Evolutionary conservation across 1,140 invertebrate species (phyloP), one percentile per base, ranked within the genome.

Genomic region (Orius laevigatus): DNA sequence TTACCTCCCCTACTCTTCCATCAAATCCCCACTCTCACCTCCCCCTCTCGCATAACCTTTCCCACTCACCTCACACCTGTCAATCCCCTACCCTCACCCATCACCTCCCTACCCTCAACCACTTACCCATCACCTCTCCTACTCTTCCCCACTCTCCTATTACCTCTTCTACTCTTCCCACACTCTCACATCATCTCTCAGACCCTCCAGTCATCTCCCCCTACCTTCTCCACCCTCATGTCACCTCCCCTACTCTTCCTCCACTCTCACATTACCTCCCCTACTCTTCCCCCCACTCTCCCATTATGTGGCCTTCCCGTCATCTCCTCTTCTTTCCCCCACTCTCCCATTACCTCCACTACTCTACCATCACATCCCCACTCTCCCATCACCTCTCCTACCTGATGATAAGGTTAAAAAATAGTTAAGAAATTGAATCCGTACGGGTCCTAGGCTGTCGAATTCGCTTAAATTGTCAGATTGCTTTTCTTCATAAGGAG

Each of bases 231-330:
- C n/a, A n/a, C n/a, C n/a, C n/a, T n/a, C n/a, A n/a, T n/a, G n/a
- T n/a, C n/a, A n/a, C n/a, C n/a, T n/a, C n/a, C n/a, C n/a, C n/a
- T n/a, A n/a, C n/a, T n/a, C n/a, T n/a, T n/a, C n/a, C n/a, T n/a
- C n/a, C n/a, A n/a, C n/a, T n/a, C n/a, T n/a, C n/a, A n/a, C n/a
- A n/a, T n/a, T n/a, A n/a, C n/a, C n/a, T n/a, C n/a, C n/a, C n/a
- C n/a, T n/a, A n/a, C n/a, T n/a, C n/a, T n/a, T 40, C 38, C 16
- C 38, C 16, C 16, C 38, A 12, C 38, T 40, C 38, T 40, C 38
- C 16, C 38, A 9, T 16, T 44, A 10, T 44, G 11, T 44, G 11
- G 9, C 14, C 11, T 11, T 18, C 15, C 11, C 14, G 6, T 16
- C 14, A 5, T 14, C n/a, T 46, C 20, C 34, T 25, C 34, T 25